phyloP scores from a whole-genome alignment of 2,888 invertebrate species.

The Oscheius sp. region DNA sequence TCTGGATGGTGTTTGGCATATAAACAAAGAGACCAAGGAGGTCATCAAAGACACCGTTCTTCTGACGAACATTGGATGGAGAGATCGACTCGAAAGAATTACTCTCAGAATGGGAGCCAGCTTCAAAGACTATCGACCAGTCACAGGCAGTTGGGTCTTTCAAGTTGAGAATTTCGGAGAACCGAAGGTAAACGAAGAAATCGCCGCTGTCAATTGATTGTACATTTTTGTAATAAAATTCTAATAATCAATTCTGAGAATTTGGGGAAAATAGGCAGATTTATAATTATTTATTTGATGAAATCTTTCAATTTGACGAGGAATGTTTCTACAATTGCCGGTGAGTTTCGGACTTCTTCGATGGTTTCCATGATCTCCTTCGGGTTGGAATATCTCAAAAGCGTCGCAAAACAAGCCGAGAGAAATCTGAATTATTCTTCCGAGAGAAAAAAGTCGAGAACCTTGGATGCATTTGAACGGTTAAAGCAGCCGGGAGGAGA shows the following conservation, averaged over 20 bases:
- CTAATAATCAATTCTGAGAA: too few species aligned
- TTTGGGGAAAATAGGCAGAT: too few species aligned
- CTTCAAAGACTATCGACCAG: constrained; percentile 89
- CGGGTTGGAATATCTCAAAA: constrained; percentile 6
- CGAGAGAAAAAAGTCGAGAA: not conserved
- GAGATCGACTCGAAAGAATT: constrained; percentile 83
- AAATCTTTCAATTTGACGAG: too few species aligned
- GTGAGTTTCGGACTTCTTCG: too few species aligned
- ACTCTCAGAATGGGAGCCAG: constrained; percentile 87
- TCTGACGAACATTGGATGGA: constrained; percentile 83
- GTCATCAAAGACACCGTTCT: constrained; percentile 82
- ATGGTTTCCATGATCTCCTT: not conserved
- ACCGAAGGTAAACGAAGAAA: too few species aligned
- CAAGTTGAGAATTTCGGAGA: constrained; percentile 73
- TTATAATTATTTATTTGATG: too few species aligned
- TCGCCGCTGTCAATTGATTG: too few species aligned
- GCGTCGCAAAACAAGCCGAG: constrained; percentile 8
- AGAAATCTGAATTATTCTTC: constrained; percentile 4
- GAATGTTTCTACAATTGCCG: too few species aligned
- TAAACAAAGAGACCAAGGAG: constrained; percentile 82
- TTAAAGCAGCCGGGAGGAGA: constrained; percentile 50
- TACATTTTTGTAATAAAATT: too few species aligned
- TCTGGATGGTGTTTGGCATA: constrained; percentile 91
- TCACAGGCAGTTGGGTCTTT: constrained; percentile 97
- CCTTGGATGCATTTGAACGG: constrained; percentile 29